These are phyloP conservation scores for Sus cebifrons DNA, from an alignment of 2,797 vertebrate species.

Conservation along the genomic window DNA sequence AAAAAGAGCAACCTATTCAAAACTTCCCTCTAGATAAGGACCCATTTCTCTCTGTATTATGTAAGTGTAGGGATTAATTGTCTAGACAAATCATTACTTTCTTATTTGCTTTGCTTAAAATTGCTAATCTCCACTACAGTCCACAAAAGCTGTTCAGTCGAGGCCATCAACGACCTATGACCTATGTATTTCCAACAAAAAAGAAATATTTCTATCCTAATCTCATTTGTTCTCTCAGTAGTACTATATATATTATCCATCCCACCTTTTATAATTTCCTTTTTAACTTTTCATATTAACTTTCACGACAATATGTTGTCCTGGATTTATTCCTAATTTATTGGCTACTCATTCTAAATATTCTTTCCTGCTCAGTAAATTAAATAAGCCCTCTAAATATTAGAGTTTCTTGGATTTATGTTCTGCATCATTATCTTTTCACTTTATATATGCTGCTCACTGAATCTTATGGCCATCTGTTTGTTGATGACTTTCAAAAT, in stretches of 20 bases:
- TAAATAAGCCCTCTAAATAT: background rate
- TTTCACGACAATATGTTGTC: background rate
- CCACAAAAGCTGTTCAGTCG: background rate
- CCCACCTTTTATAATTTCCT: background rate
- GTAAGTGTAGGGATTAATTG: background rate
- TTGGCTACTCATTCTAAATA: background rate
- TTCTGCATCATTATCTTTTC: background rate
- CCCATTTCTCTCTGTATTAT: background rate
- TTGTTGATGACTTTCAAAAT: slow-evolving; percentile 27
- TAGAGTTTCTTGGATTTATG: background rate
- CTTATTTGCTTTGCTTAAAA: background rate
- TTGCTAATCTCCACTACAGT: background rate
- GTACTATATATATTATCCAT: background rate
- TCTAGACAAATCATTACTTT: background rate
- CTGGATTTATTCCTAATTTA: background rate
- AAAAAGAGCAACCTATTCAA: background rate
- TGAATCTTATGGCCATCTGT: background rate
- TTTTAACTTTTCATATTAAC: background rate
- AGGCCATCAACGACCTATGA: background rate
- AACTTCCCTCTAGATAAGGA: background rate
- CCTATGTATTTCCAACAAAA: background rate
- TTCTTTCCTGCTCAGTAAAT: background rate
- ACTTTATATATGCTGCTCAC: background rate
- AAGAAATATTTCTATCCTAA: background rate
- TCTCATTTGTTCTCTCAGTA: background rate